Evolutionary conservation across 2,888 invertebrate species (phyloP), one percentile per base, ranked within the genome.

Genomic region (Polydesmus complanatus): DNA sequence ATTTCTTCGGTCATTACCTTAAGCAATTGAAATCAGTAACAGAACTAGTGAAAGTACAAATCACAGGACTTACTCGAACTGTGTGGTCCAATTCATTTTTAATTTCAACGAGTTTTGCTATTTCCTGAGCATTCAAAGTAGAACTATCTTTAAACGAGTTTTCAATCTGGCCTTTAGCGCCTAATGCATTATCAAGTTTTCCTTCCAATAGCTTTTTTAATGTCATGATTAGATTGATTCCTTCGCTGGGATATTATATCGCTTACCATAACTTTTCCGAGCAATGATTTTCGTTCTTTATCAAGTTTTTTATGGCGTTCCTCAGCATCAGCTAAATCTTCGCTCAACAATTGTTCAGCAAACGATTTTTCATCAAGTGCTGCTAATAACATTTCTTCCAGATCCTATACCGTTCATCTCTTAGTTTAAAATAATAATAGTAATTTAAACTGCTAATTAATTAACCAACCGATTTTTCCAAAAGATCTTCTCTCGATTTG

Each of bases 321-420:
- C n/a, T n/a, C n/a, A n/a, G n/a, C n/a, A n/a, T n/a, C n/a, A n/a
- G n/a, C n/a, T n/a, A n/a, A 50, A 19, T 48, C 52, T 21, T 62
- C 60, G 14, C 27, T 51, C 23, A 59, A 54, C 25, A 58, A 56
- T 25, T 55, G 55, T 25, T 59, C 51, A 3, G 51, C 50, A 51
- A 51, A 27, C 62, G 58, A 27, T 19, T 8, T 50, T 53, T 60
- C 59, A 23, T 62, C 56, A 5, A 64, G 75, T 70, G 63, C 71
- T 73, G 77, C 69, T 75, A 70, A 21, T 72, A 74, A 69, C 75
- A 77, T 73, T 75, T n/a, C n/a, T n/a, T n/a, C n/a, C n/a, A n/a
- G n/a, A n/a, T n/a, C n/a, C n/a, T n/a, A n/a, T n/a, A n/a, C n/a
- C n/a, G n/a, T n/a, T n/a, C n/a, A n/a, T n/a, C n/a, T n/a, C n/a